Conservation (phyloP, 1,140 invertebrate genomes). For the Ceratina australensis region DNA sequence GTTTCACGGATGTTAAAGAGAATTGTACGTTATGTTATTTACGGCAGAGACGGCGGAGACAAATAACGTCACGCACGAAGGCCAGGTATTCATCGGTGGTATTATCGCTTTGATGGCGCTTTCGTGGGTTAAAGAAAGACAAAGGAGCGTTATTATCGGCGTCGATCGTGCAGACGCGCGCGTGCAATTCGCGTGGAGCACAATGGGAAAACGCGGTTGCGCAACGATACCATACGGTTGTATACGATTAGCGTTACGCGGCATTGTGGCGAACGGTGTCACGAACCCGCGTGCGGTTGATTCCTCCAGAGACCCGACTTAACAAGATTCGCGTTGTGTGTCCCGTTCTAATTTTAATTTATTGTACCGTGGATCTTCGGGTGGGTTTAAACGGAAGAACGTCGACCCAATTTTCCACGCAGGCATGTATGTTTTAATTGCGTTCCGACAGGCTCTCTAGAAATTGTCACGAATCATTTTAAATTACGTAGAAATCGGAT, state of each 20-base stretch:
- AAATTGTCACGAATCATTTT: too few relatives aligned
- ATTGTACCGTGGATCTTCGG: neutral
- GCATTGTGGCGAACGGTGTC: conserved; percentile 57
- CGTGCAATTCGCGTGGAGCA: conserved; percentile 37
- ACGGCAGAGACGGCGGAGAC: neutral
- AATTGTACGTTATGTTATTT: conserved; percentile 16
- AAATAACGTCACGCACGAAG: neutral
- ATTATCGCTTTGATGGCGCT: conserved; percentile 14
- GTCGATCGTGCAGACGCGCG: conserved; percentile 36
- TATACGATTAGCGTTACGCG: conserved; percentile 56
- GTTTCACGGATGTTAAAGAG: neutral
- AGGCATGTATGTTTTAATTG: too few relatives aligned
- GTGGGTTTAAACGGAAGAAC: neutral
- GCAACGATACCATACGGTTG: conserved; percentile 42
- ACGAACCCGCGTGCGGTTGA: conserved; percentile 46
- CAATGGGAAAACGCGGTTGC: conserved; percentile 55
- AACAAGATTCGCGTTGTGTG: conserved; percentile 22
- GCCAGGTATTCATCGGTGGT: neutral
- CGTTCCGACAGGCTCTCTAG: too few relatives aligned
- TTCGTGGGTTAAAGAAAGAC: conserved; percentile 33
- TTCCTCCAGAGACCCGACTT: conserved; percentile 37
- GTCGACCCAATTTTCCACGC: too few relatives aligned
- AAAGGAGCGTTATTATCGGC: conserved; percentile 42
- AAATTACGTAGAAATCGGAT: too few relatives aligned
- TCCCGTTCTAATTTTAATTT: conserved; percentile 28